Base-by-base conservation (phyloP, 2,888 invertebrate genomes). In the Apeira syringaria region DNA sequence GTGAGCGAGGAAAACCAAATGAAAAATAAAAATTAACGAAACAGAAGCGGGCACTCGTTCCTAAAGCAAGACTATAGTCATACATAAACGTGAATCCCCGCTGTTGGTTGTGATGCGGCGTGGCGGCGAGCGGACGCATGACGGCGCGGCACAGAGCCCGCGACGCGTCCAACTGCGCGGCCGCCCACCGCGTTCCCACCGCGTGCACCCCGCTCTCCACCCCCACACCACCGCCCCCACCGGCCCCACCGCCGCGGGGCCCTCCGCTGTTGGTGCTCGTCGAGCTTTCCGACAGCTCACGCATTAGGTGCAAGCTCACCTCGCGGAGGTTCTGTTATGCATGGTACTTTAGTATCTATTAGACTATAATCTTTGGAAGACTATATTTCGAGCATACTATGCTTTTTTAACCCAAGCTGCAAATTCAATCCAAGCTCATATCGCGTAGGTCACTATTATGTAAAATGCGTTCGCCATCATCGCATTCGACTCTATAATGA, bases 21-120 rank as follows among this genome's bases (percentile, higher is more conserved):
- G n/a, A n/a, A n/a, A n/a, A n/a, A n/a, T n/a, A 6, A 0, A 24
- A 36, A 10, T 8, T n/a, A 39, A 38, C 4, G 7, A 7, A 37
- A 20, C 20, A 20, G 20, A 20, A 20, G 7, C 7, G 20, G 20
- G 20, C 20, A 7, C 20, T 20, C 9, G 8, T 9, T 3, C 2
- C 2, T 6, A 5, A 7, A 6, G 20, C 7, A 5, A 6, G 2
- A 5, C 17, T 25, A 26, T 9, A 32, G 13, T 27, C 68, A 40
- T 91, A 96, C 96, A 97, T 93, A 56, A 96, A 92, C 48, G 92
- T 90, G 80, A 96, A 96, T 51, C 96, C 96, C 37, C 95, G 91
- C 50, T 94, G 92, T 25, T 93, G 93, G 74, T 94, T 93, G 60
- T 93, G 85, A 32, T 91, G 89, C 0, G 94, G 92, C 70, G 94